Evolutionary conservation across 2,113 vertebrate species (phyloP).

Genomic region (Arvicanthis niloticus): DNA sequence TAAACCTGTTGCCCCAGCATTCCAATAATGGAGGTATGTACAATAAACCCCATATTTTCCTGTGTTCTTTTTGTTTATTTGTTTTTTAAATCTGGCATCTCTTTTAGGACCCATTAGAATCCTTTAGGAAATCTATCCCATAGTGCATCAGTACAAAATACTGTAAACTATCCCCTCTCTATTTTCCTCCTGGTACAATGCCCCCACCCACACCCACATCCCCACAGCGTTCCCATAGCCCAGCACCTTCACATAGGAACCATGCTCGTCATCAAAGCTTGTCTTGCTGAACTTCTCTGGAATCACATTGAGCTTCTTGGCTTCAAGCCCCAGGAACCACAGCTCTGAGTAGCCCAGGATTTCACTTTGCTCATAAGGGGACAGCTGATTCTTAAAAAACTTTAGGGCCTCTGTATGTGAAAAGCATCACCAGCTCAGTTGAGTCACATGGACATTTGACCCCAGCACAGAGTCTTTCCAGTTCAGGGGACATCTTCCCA

Average conservation of each 20-base stretch:
- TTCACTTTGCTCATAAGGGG: slow-evolving; percentile 94
- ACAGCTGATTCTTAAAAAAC: slow-evolving; percentile 92
- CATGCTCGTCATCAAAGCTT: slow-evolving; percentile 94
- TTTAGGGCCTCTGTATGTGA: slow-evolving; percentile 92
- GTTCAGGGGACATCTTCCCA: neutral
- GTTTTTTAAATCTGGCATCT: neutral
- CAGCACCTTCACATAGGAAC: slow-evolving; percentile 94
- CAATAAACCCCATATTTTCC: neutral
- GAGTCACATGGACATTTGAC: rapidly evolving
- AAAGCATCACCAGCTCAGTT: slow-evolving; percentile 52
- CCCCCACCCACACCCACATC: neutral
- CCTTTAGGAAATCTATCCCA: neutral
- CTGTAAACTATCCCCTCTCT: neutral
- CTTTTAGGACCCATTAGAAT: neutral
- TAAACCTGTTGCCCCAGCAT: neutral
- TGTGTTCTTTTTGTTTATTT: too few species aligned
- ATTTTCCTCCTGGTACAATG: neutral
- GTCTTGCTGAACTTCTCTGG: slow-evolving; percentile 90
- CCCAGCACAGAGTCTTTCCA: neutral
- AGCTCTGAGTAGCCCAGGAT: slow-evolving; percentile 94
- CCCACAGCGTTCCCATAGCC: neutral
- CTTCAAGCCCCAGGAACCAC: slow-evolving; percentile 95
- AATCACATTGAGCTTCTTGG: slow-evolving; percentile 91
- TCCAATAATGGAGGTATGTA: neutral
- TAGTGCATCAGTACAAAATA: too few species aligned